A percentile compares a stretch with the other conserved stretches of the same genome.
Conservation (phyloP, 2,797 vertebrate genomes). For the Columba guinea region DNA sequence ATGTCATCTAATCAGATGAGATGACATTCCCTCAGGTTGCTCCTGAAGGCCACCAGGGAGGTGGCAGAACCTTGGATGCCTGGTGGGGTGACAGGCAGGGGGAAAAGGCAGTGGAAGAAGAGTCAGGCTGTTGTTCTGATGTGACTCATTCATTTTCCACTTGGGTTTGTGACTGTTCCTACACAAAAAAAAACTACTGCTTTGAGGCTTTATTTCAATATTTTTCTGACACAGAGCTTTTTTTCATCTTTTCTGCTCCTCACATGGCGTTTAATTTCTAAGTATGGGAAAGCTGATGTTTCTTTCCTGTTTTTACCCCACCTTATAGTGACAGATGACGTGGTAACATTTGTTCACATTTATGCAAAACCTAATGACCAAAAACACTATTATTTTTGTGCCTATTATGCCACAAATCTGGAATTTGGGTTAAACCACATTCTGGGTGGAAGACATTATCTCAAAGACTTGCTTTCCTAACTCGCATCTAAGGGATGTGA, state of each 20-base stretch:
- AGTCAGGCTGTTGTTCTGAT: not conserved
- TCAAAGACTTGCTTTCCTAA: not conserved
- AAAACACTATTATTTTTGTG: not conserved
- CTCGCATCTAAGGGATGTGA: not conserved
- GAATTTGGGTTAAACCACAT: slow-evolving; percentile 7
- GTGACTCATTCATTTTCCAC: slow-evolving; percentile 34
- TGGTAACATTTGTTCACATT: not conserved
- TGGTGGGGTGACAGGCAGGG: not conserved
- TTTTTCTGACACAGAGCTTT: not conserved
- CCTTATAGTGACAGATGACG: not conserved
- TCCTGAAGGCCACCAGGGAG: not conserved
- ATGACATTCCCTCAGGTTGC: not conserved
- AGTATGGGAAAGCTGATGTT: not conserved
- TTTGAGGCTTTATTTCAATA: not conserved
- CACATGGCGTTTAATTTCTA: not conserved
- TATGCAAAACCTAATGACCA: not conserved
- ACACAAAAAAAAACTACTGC: not conserved
- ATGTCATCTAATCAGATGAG: not conserved
- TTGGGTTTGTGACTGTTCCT: not conserved
- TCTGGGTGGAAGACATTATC: not conserved
- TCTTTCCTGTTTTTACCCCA: not conserved
- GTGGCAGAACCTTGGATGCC: not conserved
- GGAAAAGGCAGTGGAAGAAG: not conserved
- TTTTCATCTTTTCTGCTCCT: not conserved
- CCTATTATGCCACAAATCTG: not conserved